Conservation (phyloP, 1,140 invertebrate species). For the Sitophilus oryzae region DNA sequence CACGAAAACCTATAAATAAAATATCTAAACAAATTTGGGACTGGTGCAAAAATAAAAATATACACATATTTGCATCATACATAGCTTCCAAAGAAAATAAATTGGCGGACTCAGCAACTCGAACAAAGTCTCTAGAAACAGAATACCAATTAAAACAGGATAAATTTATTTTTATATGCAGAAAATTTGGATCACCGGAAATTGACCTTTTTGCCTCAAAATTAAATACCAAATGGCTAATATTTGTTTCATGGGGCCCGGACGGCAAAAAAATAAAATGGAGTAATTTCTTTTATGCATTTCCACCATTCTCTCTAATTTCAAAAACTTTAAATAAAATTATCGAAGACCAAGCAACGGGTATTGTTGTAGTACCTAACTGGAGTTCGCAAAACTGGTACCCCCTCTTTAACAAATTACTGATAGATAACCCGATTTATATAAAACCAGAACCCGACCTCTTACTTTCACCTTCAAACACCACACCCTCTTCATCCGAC, state of each 20-base stretch:
- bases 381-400: conserved; percentile 31
- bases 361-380: conserved; percentile 28
- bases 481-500: no score
- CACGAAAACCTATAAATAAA: background rate
- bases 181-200: conserved; percentile 22
- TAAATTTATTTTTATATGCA: conserved; percentile 19
- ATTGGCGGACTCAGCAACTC: conserved; percentile 31
- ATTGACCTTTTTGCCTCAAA: conserved; percentile 36
- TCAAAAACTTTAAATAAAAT: conserved; percentile 27
- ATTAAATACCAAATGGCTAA: conserved; percentile 33
- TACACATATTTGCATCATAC: conserved; percentile 31
- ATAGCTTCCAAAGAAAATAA: conserved; percentile 31
- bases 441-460: conserved; percentile 25
- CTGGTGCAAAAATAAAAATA: conserved; percentile 33
- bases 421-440: conserved; percentile 22
- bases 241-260: conserved; percentile 32
- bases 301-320: conserved; percentile 31
- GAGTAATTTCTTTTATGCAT: conserved; percentile 31
- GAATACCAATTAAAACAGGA: background rate
- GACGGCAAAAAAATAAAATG: conserved; percentile 37
- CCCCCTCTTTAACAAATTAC: conserved; percentile 23
- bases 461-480: no score
- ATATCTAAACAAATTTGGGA: conserved; percentile 26
- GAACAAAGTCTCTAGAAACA: conserved; percentile 9
- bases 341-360: conserved; percentile 24